Conservation (phyloP, 1,140 invertebrate genomes). For the Geopemphigus sp. region DNA sequence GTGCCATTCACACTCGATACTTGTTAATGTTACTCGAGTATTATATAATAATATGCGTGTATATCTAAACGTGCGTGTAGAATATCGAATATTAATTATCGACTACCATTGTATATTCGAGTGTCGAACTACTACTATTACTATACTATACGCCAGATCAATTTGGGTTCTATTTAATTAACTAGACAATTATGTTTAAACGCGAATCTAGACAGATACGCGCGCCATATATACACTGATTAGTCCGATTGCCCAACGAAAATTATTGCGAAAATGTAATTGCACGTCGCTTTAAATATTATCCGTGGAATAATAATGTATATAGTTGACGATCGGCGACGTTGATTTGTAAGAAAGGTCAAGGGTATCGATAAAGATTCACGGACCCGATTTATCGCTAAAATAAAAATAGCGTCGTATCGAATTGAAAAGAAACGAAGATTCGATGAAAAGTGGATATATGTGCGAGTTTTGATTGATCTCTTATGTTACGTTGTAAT, state of each 20-base stretch:
- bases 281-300: not conserved
- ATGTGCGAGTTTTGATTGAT: slow-evolving; percentile 1
- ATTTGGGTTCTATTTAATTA: not conserved
- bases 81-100: not conserved
- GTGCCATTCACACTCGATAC: slow-evolving; percentile 19
- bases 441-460: not conserved
- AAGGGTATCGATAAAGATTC: not conserved
- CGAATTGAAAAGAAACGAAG: not conserved
- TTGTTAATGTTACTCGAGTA: no score
- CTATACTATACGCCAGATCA: no score
- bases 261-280: not conserved
- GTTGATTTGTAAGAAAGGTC: not conserved
- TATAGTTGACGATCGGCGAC: not conserved
- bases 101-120: no score
- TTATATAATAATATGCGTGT: slow-evolving; percentile 1
- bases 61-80: not conserved
- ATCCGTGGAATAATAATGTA: not conserved
- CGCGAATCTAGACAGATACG: not conserved
- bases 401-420: not conserved
- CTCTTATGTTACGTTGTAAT: slow-evolving; percentile 3
- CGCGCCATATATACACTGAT: not conserved
- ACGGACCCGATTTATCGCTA: slow-evolving; percentile 5
- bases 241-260: not conserved
- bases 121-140: no score
- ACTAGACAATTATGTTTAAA: not conserved